These are phyloP conservation scores for Phocoena sinus DNA, from an alignment of 2,113 vertebrate species.

Conservation along the genomic window DNA sequence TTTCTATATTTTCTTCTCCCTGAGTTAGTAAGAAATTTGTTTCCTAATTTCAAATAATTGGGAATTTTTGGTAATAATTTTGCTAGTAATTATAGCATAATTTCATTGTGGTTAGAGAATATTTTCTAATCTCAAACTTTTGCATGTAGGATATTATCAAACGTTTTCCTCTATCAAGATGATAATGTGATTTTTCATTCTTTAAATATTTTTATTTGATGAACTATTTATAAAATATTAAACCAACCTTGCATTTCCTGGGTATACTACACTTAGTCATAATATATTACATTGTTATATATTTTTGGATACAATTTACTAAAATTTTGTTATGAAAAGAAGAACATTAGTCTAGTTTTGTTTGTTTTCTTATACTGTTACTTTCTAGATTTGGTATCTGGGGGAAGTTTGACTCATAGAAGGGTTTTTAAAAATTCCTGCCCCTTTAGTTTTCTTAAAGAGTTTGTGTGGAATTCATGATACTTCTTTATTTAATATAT, in stretches of 20 bases:
- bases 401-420: not conserved
- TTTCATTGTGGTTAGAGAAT: not conserved
- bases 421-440: not conserved
- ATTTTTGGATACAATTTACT: not conserved
- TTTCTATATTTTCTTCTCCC: not conserved
- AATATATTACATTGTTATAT: no score
- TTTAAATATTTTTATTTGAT: not conserved
- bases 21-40: not conserved
- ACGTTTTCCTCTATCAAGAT: not conserved
- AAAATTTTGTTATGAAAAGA: not conserved
- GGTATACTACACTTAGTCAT: not conserved
- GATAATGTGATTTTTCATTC: not conserved
- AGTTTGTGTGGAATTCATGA: not conserved
- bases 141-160: not conserved
- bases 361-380: not conserved
- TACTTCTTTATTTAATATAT: not conserved
- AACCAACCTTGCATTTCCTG: not conserved
- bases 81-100: not conserved
- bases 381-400: not conserved
- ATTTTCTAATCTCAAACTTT: not conserved
- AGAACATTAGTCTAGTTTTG: not conserved
- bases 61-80: not conserved
- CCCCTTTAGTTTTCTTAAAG: not conserved
- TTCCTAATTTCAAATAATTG: not conserved
- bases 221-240: not conserved